phyloP scores from a whole-genome alignment of 92 coral and sea anemone species.

The Nematostella vectensis region DNA sequence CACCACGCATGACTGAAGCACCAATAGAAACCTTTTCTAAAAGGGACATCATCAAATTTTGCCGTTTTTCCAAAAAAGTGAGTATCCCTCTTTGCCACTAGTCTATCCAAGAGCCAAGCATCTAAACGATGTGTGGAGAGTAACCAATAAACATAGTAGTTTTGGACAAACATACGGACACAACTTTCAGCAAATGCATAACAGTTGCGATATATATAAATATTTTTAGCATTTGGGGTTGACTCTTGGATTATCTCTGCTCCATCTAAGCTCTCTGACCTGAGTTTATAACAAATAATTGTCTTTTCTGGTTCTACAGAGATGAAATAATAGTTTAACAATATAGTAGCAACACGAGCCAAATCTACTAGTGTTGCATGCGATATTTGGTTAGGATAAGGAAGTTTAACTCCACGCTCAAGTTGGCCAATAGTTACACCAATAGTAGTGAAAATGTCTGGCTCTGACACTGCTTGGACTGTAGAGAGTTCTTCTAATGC shows the following conservation, averaged over 20 bases:
- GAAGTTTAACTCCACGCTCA: too few relatives aligned
- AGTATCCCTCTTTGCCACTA: background rate
- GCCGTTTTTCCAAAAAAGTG: background rate
- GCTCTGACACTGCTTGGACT: background rate
- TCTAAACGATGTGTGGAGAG: background rate
- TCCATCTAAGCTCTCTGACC: background rate
- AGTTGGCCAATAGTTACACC: background rate
- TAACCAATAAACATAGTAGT: background rate
- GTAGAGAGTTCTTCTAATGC: background rate
- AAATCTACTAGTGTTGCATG: background rate
- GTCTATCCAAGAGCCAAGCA: background rate
- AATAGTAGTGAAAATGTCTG: background rate
- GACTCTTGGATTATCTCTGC: background rate
- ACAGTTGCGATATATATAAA: constrained; percentile 1
- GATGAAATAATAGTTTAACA: background rate
- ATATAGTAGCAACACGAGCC: background rate
- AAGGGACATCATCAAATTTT: background rate
- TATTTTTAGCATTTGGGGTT: background rate
- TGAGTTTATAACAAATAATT: background rate
- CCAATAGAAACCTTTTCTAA: background rate
- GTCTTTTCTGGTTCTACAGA: background rate
- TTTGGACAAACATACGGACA: background rate
- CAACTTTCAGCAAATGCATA: background rate
- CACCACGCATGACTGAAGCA: background rate
- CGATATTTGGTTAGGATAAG: background rate